Evolutionary conservation across 2,888 invertebrate species (phyloP), one percentile per base, ranked within the genome.

Genomic region (Agriopis leucophaearia): DNA sequence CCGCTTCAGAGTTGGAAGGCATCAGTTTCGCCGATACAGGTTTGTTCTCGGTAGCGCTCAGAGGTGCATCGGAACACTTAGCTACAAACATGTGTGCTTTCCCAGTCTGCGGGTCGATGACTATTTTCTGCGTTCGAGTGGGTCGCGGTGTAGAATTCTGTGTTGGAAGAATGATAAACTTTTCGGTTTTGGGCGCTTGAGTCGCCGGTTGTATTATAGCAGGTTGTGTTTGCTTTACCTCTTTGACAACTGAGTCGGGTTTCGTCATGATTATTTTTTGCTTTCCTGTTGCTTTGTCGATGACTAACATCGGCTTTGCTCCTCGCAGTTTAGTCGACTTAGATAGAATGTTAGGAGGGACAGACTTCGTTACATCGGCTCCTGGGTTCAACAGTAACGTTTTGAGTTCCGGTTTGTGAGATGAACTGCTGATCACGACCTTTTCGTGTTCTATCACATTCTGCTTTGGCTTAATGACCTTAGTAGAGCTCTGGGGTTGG

Each of bases 241-340:
- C 92, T 78, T 89, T 92, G 0, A 87, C 73, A n/a, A 82, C 56
- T 8, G 87, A 71, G 27, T 94, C 93, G 0, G 85, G 74, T 79
- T 92, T 92, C 0, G 92, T 87, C 89, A 94, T 89, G 15, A 94
- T 89, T 59, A 94, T 87, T 79, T 94, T 94, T 75, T 94, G 92
- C 73, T 94, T 93, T 0, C 91, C 94, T 12, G 92, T 92, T 18
- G 88, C 81, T 75, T 94, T 94, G 75, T 94, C 94, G 64, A 94
- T 89, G 10, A 94, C 86, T 64, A 94, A 75, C 88, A 94, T 89
- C 42, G 92, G 91, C 77, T 94, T 94, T 7, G 88, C 84, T n/a
- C 88, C 87, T 65, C 92, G 87, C 62, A 92, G 74, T 80, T 94
- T 94, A 0, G 92, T 81, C 1, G 94, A 94, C 78, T 94, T 94